These are phyloP conservation scores for Chrysodeixis includens DNA, from an alignment of 2,888 invertebrate genomes.

Conservation along the genomic window DNA sequence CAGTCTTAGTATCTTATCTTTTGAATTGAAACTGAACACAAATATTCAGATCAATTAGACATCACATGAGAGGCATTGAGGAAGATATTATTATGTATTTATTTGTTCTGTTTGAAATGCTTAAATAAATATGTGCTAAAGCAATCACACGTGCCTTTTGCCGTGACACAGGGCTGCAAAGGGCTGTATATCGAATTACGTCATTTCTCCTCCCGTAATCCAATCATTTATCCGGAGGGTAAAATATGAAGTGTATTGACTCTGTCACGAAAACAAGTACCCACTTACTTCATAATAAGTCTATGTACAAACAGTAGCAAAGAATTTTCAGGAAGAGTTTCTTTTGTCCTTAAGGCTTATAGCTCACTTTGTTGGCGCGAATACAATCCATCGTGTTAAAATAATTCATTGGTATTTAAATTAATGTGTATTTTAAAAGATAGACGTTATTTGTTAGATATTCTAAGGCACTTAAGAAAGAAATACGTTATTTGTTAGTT, in stretches of 20 bases:
- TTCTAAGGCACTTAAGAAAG: too few species aligned
- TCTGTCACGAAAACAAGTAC: not conserved
- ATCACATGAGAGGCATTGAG: not conserved
- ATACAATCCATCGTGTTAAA: too few species aligned
- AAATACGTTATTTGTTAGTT: too few species aligned
- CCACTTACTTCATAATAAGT: not conserved
- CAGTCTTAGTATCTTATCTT: too few species aligned
- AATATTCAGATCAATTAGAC: not conserved
- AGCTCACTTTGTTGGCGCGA: too few species aligned
- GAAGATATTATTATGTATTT: conserved; percentile 15
- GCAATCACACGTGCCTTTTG: conserved; percentile 22
- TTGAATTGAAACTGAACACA: not conserved
- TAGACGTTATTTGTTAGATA: too few species aligned
- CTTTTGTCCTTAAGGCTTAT: not conserved
- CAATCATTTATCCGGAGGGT: conserved; percentile 13
- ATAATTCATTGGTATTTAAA: too few species aligned
- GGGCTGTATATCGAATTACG: conserved; percentile 21
- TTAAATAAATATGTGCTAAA: conserved; percentile 33
- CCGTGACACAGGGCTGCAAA: conserved; percentile 10
- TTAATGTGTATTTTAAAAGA: too few species aligned
- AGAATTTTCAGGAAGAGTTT: not conserved
- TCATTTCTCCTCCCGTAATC: conserved; percentile 10
- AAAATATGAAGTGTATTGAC: conserved; percentile 10
- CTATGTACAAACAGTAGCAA: not conserved
- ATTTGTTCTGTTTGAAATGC: conserved; percentile 22